Base-by-base conservation (phyloP, 2,888 invertebrate species). In the Drosophila buzzatii region DNA sequence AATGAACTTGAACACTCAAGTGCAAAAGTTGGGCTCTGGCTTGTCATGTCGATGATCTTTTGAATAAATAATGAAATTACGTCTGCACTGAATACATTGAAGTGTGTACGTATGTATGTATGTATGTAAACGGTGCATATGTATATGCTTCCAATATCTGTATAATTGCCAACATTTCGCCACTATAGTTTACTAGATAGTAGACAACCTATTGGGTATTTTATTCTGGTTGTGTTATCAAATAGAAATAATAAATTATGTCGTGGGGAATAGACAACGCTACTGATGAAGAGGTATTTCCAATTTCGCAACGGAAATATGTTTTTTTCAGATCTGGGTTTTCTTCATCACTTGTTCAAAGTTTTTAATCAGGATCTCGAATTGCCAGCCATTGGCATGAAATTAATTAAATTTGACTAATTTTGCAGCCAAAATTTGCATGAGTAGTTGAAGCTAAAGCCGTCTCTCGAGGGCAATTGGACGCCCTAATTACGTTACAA, bases 51-150 rank as follows among this genome's bases (percentile, higher is more conserved):
- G 73, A 71, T 87, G 42, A 70, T 71, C 53, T 76, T 59, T 64
- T 84, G 73, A 88, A 88, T 84, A 84, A 85, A 85, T 88, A 85
- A 84, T 70, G 82, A 79, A 70, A 84, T 82, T 70, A 51, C 70
- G 82, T 88, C 84, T 88, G 82, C 59, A 55, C 33, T 58, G 49
- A 16, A 23, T 41, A 49, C 8, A 8, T 45, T 0, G 12, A 16
- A 16, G n/a, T 58, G 23, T 33, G 27, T 27, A 14, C 14, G 14
- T 14, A 14, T 14, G 10, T 10, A 33, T 33, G 10, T 10, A 33
- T 33, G 33, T 33, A 33, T 33, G 23, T 4, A 23, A n/a, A n/a
- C n/a, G n/a, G n/a, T n/a, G n/a, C n/a, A n/a, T n/a, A n/a, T n/a
- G n/a, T n/a, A n/a, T n/a, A 33, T 23, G 2, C 23, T 23, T 23